phyloP scores from a whole-genome alignment of 2,113 vertebrate species.

The Oryzias javanicus region DNA sequence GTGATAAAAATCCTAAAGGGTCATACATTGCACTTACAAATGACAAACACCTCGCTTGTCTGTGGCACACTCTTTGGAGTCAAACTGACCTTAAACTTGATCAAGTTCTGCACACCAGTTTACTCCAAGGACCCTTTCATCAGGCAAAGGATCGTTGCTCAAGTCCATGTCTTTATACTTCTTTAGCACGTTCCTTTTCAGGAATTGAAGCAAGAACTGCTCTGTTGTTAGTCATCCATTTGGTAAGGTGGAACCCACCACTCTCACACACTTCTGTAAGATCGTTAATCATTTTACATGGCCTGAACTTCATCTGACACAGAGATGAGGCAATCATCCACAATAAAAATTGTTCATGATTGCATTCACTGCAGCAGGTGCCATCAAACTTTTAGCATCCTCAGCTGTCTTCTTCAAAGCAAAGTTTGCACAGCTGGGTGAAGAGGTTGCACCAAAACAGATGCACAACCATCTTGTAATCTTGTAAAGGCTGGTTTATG shows the following conservation, averaged over 20 bases:
- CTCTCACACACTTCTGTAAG: not conserved
- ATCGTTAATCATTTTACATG: not conserved
- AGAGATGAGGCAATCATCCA: no score
- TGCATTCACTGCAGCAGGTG: no score
- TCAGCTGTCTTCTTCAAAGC: no score
- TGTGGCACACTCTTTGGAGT: not conserved
- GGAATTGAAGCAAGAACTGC: not conserved
- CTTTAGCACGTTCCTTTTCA: not conserved
- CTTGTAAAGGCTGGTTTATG: no score
- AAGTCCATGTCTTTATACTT: conserved; percentile 5
- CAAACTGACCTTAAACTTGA: not conserved
- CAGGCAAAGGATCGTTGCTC: not conserved
- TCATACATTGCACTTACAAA: not conserved
- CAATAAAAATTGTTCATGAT: no score
- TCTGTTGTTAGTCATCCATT: not conserved
- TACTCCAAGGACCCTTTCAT: not conserved
- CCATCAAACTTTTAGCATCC: no score
- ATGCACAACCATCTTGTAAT: not conserved
- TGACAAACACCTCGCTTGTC: not conserved
- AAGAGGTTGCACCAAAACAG: not conserved
- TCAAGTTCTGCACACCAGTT: not conserved
- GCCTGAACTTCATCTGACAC: no score
- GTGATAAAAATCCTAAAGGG: not conserved
- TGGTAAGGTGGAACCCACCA: conserved; percentile 1
- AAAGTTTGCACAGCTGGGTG: no score